phyloP scores from a whole-genome alignment of 1,140 invertebrate genomes.

The Aphelinus atriplicis region DNA sequence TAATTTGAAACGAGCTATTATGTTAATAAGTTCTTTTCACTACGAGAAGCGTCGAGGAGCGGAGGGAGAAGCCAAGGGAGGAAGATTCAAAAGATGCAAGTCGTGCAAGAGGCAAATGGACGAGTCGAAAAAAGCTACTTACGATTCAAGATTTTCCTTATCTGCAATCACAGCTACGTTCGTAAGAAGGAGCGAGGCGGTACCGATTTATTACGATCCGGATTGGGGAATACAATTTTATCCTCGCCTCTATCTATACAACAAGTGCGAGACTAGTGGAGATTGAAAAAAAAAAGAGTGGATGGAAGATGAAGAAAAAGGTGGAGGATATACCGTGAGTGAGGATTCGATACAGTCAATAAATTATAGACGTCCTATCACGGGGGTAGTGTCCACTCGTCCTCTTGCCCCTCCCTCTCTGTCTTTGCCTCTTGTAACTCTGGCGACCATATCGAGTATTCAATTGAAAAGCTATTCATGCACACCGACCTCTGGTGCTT shows the following conservation, averaged over 20 bases:
- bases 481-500: slow-evolving; percentile 14
- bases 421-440: not conserved
- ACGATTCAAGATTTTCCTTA: slow-evolving; percentile 33
- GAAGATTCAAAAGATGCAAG: no score
- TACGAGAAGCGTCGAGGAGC: no score
- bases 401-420: not conserved
- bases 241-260: slow-evolving; percentile 11
- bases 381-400: slow-evolving; percentile 1
- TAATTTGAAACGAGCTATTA: no score
- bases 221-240: slow-evolving; percentile 25
- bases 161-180: slow-evolving; percentile 26
- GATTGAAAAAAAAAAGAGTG: not conserved
- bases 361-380: slow-evolving; percentile 39
- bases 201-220: slow-evolving; percentile 36
- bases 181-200: slow-evolving; percentile 21
- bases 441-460: not conserved
- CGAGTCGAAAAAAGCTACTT: slow-evolving; percentile 30
- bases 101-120: slow-evolving; percentile 23
- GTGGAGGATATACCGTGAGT: not conserved
- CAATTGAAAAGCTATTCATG: slow-evolving; percentile 25
- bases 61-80: not conserved
- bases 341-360: slow-evolving; percentile 31
- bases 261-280: not conserved
- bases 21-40: no score
- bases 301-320: not conserved